Base-by-base conservation (phyloP, 2,888 invertebrate species). In the Cerceris rybyensis region DNA sequence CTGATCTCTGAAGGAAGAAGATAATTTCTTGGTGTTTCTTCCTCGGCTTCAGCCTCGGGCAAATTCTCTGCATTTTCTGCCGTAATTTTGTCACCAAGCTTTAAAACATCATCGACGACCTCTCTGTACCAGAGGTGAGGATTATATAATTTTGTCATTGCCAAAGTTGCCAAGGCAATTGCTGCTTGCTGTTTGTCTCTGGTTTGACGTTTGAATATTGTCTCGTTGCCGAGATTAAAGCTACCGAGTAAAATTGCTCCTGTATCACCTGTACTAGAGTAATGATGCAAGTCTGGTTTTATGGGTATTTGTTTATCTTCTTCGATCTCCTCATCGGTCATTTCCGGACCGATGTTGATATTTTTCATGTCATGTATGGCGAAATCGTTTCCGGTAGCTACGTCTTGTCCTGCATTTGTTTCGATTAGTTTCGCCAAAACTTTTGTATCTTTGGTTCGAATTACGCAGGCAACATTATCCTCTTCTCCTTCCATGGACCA, bases 51-150 rank as follows among this genome's bases (percentile, higher is more conserved):
- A 80, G 94, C 94, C 80, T 93, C 94, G 0, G 94, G 94, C 0
- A 95, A 88, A n/a, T 93, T 91, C 8, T 91, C 91, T 0, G 94
- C 70, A 0, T 94, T 94, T 0, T 93, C 92, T 0, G 90, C 81
- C 84, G 94, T 94, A 8, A 86, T 63, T 49, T 93, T 93, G 63
- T 94, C 93, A 0, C 93, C 95, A 0, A 93, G 90, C 0, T 90
- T 88, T 80, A 95, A 88, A 11, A 95, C 93, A 55, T 94, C 94
- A 74, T 94, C 94, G 5, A 94, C 86, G 0, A 95, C 94, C n/a
- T 93, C 93, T 5, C 93, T 91, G 6, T 94, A 94, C 95, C 95
- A 96, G 6, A 94, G 92, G 59, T 93, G 93, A 0, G 95, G 93
- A 6, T 94, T 93, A 8, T 95, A 94, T 0, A 95, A 88, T 80